Evolutionary conservation across 2,113 vertebrate species (phyloP).

Genomic region (Furnarius figulus): DNA sequence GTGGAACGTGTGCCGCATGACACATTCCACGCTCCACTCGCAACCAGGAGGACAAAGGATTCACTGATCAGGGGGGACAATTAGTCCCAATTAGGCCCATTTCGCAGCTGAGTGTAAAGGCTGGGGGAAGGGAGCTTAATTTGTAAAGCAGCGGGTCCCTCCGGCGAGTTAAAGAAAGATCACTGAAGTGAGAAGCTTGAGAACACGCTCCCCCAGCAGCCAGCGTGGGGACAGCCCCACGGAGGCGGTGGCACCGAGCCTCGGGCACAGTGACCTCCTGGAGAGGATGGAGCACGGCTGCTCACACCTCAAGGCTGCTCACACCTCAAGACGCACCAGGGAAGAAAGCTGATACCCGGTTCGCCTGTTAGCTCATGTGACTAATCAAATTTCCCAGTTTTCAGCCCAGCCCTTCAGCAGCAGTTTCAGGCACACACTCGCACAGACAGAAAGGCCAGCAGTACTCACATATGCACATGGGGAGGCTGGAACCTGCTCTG

Average conservation of each 20-base stretch:
- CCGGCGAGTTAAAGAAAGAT: background rate
- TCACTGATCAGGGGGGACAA: constrained; percentile 53
- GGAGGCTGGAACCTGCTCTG: constrained; percentile 99
- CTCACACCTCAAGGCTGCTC: background rate
- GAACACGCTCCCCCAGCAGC: background rate
- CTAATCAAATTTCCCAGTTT: background rate
- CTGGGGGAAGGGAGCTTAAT: constrained; percentile 45
- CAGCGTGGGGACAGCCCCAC: fast-evolving
- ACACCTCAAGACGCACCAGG: fast-evolving
- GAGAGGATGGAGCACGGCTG: background rate
- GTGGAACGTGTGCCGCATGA: background rate
- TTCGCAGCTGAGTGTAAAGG: constrained; percentile 65
- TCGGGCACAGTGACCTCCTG: background rate
- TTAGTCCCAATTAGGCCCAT: constrained; percentile 76
- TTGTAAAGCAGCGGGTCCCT: constrained; percentile 50
- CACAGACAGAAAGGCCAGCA: background rate
- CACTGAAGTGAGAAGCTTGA: background rate
- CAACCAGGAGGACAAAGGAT: constrained; percentile 65
- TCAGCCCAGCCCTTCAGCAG: background rate
- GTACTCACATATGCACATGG: constrained; percentile 97
- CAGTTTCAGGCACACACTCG: background rate
- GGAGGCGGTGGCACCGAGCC: background rate
- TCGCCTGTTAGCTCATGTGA: fast-evolving
- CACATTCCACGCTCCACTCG: constrained; percentile 3
- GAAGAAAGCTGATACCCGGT: fast-evolving